phyloP scores from a whole-genome alignment of 2,113 vertebrate species.

The Colistium nudipinnis region DNA sequence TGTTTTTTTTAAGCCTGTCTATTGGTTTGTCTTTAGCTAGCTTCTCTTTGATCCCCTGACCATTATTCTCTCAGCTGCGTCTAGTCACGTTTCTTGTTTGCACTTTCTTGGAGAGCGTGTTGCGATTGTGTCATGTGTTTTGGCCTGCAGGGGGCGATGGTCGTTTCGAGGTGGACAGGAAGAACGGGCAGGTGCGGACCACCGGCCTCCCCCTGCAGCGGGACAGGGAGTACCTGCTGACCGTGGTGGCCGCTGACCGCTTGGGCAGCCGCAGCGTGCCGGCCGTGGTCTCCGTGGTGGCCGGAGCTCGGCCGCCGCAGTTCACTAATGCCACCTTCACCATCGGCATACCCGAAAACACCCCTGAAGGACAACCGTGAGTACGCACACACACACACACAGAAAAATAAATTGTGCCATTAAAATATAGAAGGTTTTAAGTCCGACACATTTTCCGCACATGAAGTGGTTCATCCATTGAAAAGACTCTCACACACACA shows the following conservation, averaged over 20 bases:
- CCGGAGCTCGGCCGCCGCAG: constrained; percentile 85
- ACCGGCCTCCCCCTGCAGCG: constrained; percentile 85
- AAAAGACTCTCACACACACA: background rate
- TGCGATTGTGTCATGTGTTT: background rate
- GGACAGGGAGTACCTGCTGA: constrained; percentile 87
- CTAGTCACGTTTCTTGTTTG: background rate
- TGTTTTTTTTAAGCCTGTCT: background rate
- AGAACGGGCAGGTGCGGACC: constrained; percentile 85
- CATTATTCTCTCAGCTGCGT: background rate
- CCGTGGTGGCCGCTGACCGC: constrained; percentile 84
- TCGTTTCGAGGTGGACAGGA: constrained; percentile 87
- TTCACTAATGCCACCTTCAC: constrained; percentile 85
- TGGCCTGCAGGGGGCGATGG: constrained; percentile 84
- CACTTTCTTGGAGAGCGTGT: background rate
- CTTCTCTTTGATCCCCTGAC: background rate
- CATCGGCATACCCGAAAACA: constrained; percentile 85
- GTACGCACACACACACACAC: constrained; percentile 57
- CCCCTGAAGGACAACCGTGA: constrained; percentile 82
- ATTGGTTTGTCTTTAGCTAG: background rate
- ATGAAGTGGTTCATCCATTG: background rate
- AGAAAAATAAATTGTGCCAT: background rate
- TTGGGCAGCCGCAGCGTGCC: constrained; percentile 84
- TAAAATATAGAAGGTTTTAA: too few species aligned
- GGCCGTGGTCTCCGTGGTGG: constrained; percentile 83
- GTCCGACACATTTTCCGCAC: too few species aligned